Evolutionary conservation across 2,888 invertebrate species (phyloP).

Genomic region (Xylophagus ater): DNA sequence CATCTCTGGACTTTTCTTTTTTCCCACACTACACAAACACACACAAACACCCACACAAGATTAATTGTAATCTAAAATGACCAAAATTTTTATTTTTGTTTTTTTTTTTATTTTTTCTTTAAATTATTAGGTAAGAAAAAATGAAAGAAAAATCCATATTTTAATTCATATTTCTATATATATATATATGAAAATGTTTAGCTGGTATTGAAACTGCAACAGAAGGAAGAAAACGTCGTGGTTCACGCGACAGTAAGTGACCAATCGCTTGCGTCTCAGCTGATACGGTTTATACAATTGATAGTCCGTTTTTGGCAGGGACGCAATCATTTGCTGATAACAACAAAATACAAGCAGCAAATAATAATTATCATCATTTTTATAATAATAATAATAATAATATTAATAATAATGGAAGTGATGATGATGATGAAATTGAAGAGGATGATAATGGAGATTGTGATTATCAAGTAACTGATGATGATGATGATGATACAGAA

Average conservation of each 20-base stretch:
- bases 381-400: neutral
- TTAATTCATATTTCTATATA: too few species aligned
- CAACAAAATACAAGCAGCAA: too few species aligned
- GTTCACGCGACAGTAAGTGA: slow-evolving; percentile 67
- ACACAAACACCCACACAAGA: too few species aligned
- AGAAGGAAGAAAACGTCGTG: slow-evolving; percentile 47
- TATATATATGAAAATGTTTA: slow-evolving; percentile 18
- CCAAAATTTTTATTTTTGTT: too few species aligned
- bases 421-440: slow-evolving; percentile 4
- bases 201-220: slow-evolving; percentile 32
- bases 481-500: neutral
- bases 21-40: too few species aligned
- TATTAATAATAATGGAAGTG: slow-evolving; percentile 9
- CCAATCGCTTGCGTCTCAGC: slow-evolving; percentile 44
- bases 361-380: neutral
- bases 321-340: slow-evolving; percentile 11
- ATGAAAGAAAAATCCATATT: too few species aligned
- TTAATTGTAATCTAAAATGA: too few species aligned
- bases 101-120: too few species aligned
- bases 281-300: slow-evolving; percentile 19
- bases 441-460: too few species aligned
- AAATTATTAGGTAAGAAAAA: too few species aligned
- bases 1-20: too few species aligned
- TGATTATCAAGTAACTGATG: neutral
- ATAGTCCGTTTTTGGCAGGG: slow-evolving; percentile 15